These are phyloP conservation scores for Caenorhabditis latens DNA, from an alignment of 1,140 invertebrate genomes.

Conservation along the genomic window DNA sequence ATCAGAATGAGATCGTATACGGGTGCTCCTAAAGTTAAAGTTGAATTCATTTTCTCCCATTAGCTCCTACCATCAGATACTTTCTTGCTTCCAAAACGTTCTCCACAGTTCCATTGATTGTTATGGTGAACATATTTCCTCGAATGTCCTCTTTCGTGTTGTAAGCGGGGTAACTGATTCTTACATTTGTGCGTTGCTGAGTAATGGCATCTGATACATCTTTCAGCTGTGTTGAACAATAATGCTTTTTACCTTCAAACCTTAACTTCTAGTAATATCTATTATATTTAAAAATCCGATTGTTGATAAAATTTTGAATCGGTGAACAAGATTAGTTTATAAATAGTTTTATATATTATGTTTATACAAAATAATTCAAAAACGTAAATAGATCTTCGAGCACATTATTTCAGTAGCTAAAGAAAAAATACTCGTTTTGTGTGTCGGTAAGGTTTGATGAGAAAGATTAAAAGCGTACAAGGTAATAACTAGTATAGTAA, in stretches of 20 bases:
- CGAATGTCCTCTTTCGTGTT: neutral
- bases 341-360: conserved; percentile 18
- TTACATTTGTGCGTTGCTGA: neutral
- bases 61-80: neutral
- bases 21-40: neutral
- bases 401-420: conserved; percentile 39
- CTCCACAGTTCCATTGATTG: neutral
- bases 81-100: conserved; percentile 14
- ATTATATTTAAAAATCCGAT: too few relatives aligned
- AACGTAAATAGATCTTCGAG: conserved; percentile 22
- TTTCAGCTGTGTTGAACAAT: too few relatives aligned
- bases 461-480: neutral
- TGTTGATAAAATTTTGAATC: too few relatives aligned
- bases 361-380: conserved; percentile 31
- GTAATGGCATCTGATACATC: too few relatives aligned
- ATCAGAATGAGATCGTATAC: neutral
- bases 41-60: neutral
- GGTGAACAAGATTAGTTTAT: too few relatives aligned
- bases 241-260: too few relatives aligned
- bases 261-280: too few relatives aligned
- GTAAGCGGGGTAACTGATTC: neutral
- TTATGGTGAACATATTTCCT: neutral
- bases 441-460: neutral
- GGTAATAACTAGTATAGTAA: conserved; percentile 16
- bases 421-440: conserved; percentile 5